Conservation (phyloP, 2,797 vertebrate genomes). For the Smutsia temminckii region DNA sequence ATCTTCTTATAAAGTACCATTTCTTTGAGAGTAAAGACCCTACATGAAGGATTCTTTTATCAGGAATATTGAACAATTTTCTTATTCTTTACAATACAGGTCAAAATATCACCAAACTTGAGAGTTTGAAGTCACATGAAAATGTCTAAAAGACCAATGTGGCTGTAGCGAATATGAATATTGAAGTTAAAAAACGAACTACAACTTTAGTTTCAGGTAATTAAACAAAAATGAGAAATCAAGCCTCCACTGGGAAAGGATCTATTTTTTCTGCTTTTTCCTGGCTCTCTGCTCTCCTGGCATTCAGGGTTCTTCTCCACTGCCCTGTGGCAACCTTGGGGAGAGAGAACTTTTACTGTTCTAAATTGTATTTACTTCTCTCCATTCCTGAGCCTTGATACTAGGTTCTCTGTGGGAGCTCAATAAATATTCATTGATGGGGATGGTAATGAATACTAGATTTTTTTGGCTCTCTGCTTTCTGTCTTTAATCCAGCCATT, state of each 20-base stretch:
- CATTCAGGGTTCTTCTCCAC: neutral
- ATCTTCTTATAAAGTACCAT: neutral
- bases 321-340: slow-evolving; percentile 55
- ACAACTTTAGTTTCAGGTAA: neutral
- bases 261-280: slow-evolving; percentile 19
- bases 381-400: slow-evolving; percentile 74
- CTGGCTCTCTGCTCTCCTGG: neutral
- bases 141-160: neutral
- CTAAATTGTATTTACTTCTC: slow-evolving; percentile 79
- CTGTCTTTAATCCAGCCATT: slow-evolving; percentile 80
- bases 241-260: neutral
- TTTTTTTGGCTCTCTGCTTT: slow-evolving; percentile 76
- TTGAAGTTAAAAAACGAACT: neutral
- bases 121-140: neutral
- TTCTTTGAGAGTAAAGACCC: neutral
- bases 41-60: neutral
- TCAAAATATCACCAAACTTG: neutral
- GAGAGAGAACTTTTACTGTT: slow-evolving; percentile 69
- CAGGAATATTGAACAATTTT: neutral
- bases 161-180: neutral
- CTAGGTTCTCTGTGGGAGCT: slow-evolving; percentile 77
- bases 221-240: slow-evolving; percentile 24
- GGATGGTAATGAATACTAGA: slow-evolving; percentile 77
- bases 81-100: neutral
- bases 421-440: slow-evolving; percentile 78